phyloP scores from a whole-genome alignment of 2,888 invertebrate species.

The Hemaris fuciformis region DNA sequence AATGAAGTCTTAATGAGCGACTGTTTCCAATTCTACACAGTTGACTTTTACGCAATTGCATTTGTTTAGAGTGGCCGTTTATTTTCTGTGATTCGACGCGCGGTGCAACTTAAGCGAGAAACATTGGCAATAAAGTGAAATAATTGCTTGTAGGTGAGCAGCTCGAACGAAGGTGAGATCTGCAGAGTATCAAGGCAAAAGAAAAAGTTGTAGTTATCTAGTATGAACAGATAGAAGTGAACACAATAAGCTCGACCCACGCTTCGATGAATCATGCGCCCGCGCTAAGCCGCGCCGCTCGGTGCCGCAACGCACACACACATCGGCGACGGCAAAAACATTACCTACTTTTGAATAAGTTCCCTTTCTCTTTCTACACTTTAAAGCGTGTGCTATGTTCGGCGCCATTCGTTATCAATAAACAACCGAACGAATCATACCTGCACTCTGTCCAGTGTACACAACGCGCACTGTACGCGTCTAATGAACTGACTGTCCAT shows the following conservation, averaged over 20 bases:
- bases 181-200: constrained; percentile 51
- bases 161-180: constrained; percentile 38
- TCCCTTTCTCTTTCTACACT: constrained; percentile 81
- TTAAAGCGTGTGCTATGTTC: constrained; percentile 58
- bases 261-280: constrained; percentile 75
- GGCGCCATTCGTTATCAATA: constrained; percentile 63
- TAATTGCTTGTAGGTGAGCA: constrained; percentile 29
- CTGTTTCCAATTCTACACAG: constrained; percentile 51
- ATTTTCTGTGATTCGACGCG: constrained; percentile 37
- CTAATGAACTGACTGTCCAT: constrained; percentile 49
- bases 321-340: constrained; percentile 74
- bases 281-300: constrained; percentile 51
- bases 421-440: constrained; percentile 47
- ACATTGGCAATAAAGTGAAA: constrained; percentile 30
- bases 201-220: constrained; percentile 65
- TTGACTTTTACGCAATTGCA: constrained; percentile 47
- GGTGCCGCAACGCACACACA: constrained; percentile 55
- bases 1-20: constrained; percentile 68
- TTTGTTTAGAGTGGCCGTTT: constrained; percentile 36
- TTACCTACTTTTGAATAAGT: constrained; percentile 81
- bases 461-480: constrained; percentile 25
- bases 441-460: constrained; percentile 13
- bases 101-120: constrained; percentile 30
- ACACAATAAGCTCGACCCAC: constrained; percentile 76
- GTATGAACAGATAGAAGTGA: constrained; percentile 61